Conservation (phyloP, 2,888 invertebrate genomes). For the Brenthis ino region DNA sequence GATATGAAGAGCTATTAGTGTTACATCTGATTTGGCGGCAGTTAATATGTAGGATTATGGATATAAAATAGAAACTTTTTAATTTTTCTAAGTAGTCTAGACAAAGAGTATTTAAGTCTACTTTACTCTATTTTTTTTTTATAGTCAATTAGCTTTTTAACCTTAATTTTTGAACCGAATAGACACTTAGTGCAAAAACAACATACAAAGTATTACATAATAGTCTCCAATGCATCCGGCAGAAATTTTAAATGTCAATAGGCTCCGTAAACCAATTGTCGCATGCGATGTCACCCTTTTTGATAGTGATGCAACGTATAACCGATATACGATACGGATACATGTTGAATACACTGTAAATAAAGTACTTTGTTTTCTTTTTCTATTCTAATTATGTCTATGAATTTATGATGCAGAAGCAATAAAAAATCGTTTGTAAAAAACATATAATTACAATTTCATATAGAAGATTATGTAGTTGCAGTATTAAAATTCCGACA, state of each 20-base stretch:
- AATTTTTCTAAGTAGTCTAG: neutral
- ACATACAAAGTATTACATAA: slow-evolving; percentile 2
- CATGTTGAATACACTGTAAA: too few relatives aligned
- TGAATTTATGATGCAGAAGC: too few relatives aligned
- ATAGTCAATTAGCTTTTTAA: too few relatives aligned
- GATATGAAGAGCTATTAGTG: slow-evolving; percentile 10
- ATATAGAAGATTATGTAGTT: neutral
- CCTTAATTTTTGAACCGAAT: too few relatives aligned
- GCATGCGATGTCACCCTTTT: neutral
- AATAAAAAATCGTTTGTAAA: too few relatives aligned
- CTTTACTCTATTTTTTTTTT: too few relatives aligned
- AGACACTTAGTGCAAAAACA: neutral
- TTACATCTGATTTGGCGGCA: slow-evolving; percentile 13
- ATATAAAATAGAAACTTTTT: neutral
- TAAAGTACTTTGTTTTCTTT: too few relatives aligned
- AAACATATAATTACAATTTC: too few relatives aligned
- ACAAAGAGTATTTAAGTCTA: too few relatives aligned
- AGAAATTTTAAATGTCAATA: slow-evolving; percentile 5
- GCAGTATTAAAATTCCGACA: neutral
- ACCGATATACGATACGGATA: neutral
- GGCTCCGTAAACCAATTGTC: neutral
- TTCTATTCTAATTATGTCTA: too few relatives aligned
- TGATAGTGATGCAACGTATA: slow-evolving; percentile 4
- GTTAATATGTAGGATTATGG: neutral
- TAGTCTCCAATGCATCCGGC: slow-evolving; percentile 5